phyloP scores from a whole-genome alignment of 2,888 invertebrate species.

The Lacanobia wlatinum region DNA sequence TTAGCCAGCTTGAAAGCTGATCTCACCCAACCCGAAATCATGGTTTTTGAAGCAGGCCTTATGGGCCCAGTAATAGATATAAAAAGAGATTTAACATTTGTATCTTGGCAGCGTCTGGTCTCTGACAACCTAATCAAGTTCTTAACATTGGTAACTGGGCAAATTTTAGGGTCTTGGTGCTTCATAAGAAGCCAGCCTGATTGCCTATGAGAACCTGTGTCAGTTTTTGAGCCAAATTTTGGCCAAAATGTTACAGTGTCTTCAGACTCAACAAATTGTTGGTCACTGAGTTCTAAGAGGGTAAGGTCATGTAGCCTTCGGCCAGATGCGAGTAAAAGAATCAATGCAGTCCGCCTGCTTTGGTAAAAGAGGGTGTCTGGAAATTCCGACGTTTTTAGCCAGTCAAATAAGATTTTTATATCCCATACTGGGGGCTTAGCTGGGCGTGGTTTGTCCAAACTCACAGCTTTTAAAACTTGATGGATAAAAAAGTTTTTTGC shows the following conservation, averaged over 20 bases:
- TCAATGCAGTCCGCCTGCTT: conserved; percentile 32
- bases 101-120: background rate
- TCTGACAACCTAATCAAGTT: background rate
- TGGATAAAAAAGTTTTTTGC: no score
- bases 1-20: background rate
- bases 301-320: conserved; percentile 12
- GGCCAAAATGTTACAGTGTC: conserved; percentile 6
- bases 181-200: conserved; percentile 1
- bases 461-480: no score
- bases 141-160: background rate
- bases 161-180: conserved; percentile 9
- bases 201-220: background rate
- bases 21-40: conserved; percentile 1
- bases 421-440: no score
- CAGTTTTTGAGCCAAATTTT: background rate
- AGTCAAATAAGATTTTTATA: no score
- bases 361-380: conserved; percentile 22
- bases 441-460: no score
- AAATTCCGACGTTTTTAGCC: no score
- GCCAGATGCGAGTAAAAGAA: conserved; percentile 41
- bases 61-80: background rate
- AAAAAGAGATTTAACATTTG: background rate
- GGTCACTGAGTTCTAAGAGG: conserved; percentile 30
- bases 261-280: background rate
- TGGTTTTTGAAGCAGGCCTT: background rate